A percentile compares a stretch with the other conserved stretches of the same genome.
phyloP scores from a whole-genome alignment of 2,113 vertebrate genomes.

The Rousettus leschenaultii region DNA sequence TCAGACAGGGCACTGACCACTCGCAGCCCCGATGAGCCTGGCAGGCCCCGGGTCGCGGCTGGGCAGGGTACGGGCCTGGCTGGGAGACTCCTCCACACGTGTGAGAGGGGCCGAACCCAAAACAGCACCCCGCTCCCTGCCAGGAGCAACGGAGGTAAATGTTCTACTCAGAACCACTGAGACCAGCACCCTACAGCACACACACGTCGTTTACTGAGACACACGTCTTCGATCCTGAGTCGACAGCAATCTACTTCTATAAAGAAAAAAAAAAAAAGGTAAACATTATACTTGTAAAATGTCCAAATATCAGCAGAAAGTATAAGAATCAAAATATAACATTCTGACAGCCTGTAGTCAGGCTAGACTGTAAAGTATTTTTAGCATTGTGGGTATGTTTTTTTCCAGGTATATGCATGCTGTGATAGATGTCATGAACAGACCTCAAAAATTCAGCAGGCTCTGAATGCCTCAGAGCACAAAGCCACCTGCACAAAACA shows the following conservation, averaged over 20 bases:
- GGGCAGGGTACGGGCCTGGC: neutral
- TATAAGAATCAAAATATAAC: conserved; percentile 44
- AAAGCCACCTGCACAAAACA: conserved; percentile 56
- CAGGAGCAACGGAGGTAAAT: neutral
- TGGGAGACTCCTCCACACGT: neutral
- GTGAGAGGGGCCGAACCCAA: neutral
- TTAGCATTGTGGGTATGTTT: conserved; percentile 16
- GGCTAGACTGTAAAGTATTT: conserved; percentile 55
- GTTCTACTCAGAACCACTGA: neutral
- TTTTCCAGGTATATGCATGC: conserved; percentile 40
- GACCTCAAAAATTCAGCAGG: conserved; percentile 25
- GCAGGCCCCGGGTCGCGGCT: neutral
- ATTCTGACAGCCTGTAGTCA: conserved; percentile 46
- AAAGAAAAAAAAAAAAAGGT: conserved; percentile 37
- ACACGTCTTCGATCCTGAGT: neutral
- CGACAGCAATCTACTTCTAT: neutral
- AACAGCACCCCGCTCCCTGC: no score
- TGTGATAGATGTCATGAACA: conserved; percentile 35
- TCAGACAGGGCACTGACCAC: neutral
- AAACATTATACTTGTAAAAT: conserved; percentile 59
- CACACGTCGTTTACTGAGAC: neutral
- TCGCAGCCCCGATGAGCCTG: neutral
- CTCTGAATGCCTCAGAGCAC: conserved; percentile 42
- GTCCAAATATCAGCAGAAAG: conserved; percentile 59
- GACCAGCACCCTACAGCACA: fast-evolving